Base-by-base conservation (phyloP, 2,113 vertebrate genomes). In the Pomatostomus ruficeps region DNA sequence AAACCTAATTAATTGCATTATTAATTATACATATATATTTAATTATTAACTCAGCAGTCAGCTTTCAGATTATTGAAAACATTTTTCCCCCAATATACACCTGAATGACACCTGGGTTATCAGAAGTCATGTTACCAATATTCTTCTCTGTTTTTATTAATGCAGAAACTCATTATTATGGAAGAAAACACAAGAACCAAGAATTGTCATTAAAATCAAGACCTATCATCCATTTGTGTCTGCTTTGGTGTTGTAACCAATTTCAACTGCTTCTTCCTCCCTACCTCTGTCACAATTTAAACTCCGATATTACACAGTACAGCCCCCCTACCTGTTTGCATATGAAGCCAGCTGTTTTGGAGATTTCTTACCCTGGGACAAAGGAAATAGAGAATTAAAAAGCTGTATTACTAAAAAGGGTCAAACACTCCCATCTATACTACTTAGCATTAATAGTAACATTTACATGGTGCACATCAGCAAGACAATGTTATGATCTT, bases 331-430 rank as follows among this genome's bases (percentile, higher is more conserved):
- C 98, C 98, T 98, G 97, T 97, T 97, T 94, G 95, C 95, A 76
- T 98, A 98, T 88, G 97, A 97, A 97, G 97, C 98, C 98, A 98
- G 96, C 91, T 98, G 97, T 98, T 98, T 98, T 97, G 97, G 94
- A 98, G 97, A 97, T 98, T 97, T 98, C 98, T 98, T 98, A 97
- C 97, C 96, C 98, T 98, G 62, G 35, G 57, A 96, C 83, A 95
- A 89, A 35, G n/a, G 65, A 52, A 96, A 93, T 13, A 80, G 40
- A 49, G 42, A 96, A 79, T 28, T 68, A 78, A 88, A 51, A 51
- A 57, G 19, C 10, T 54, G 9, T 42, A 38, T 92, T 85, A 90
- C 6, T 66, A 43, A 28, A 70, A 55, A 71, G 11, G 38, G 25
- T 43, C 18, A 62, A 88, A 78, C 7, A 59, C 24, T 40, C 33